These are phyloP conservation scores for Lithosia quadra DNA, from an alignment of 2,888 invertebrate species.

Conservation along the genomic window DNA sequence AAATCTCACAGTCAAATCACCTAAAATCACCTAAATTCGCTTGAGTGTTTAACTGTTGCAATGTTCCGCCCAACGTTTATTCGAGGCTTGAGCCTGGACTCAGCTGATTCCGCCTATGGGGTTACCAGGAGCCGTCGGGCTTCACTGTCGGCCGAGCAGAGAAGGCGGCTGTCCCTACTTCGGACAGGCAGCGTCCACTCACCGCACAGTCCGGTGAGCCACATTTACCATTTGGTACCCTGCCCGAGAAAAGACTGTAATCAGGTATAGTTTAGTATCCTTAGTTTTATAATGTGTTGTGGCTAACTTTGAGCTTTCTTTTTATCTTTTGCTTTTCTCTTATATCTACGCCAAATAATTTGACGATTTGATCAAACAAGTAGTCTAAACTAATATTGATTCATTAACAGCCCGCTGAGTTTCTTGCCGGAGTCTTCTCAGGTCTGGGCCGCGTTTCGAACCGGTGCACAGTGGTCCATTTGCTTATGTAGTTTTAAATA, in stretches of 20 bases:
- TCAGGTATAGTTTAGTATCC: conserved; percentile 72
- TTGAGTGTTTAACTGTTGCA: conserved; percentile 22
- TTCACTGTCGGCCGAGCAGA: conserved; percentile 80
- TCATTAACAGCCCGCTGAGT: no score
- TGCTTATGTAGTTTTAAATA: no score
- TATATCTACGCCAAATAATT: no score
- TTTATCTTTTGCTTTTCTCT: conserved; percentile 22
- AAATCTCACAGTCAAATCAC: conserved; percentile 20
- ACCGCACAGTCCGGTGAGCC: conserved; percentile 84
- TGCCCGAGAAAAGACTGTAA: conserved; percentile 85
- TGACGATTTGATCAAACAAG: no score
- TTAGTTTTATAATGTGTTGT: conserved; percentile 38
- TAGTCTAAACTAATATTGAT: no score
- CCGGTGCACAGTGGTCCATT: no score
- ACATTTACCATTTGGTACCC: conserved; percentile 86
- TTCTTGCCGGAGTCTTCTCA: no score
- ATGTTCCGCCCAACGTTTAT: conserved; percentile 79
- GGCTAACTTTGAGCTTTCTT: conserved; percentile 47
- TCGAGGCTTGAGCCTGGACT: conserved; percentile 74
- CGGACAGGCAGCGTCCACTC: conserved; percentile 75
- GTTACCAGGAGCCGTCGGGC: conserved; percentile 82
- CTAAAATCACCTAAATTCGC: conserved; percentile 1
- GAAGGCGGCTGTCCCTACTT: conserved; percentile 77
- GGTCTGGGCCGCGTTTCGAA: no score
- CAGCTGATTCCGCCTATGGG: conserved; percentile 74